Conservation (phyloP, 2,888 invertebrate species). For the Xanthia icteritia region DNA sequence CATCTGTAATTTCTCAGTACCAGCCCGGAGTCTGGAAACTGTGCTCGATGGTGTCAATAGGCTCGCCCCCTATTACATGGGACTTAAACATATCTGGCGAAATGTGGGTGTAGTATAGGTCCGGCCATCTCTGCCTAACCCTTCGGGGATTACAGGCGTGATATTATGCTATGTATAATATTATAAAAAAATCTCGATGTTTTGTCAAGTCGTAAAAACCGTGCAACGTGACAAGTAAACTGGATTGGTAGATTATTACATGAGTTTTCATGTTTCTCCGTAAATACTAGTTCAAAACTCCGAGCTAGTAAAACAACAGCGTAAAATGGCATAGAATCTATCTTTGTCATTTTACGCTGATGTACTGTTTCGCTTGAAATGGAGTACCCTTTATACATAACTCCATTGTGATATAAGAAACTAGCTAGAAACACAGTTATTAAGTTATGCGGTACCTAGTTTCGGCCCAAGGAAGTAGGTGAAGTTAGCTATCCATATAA, state of each 20-base stretch:
- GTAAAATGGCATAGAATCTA: not conserved
- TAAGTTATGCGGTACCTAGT: constrained; percentile 33
- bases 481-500: not conserved
- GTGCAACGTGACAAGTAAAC: no score
- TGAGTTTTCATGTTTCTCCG: not conserved
- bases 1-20: no score
- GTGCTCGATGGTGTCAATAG: no score
- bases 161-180: no score
- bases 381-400: not conserved
- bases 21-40: no score
- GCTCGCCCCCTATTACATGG: no score
- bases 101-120: no score
- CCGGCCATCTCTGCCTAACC: no score
- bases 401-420: constrained; percentile 30
- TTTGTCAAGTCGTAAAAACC: no score
- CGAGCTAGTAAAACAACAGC: not conserved
- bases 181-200: not conserved
- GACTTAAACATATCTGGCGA: no score
- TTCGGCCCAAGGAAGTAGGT: constrained; percentile 13
- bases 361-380: not conserved
- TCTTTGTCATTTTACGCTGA: no score
- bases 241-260: not conserved
- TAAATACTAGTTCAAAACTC: not conserved
- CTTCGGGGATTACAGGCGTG: no score
- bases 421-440: constrained; percentile 15